Evolutionary conservation across 2,888 invertebrate genomes (phyloP).

Genomic region (Polietes domitor): DNA sequence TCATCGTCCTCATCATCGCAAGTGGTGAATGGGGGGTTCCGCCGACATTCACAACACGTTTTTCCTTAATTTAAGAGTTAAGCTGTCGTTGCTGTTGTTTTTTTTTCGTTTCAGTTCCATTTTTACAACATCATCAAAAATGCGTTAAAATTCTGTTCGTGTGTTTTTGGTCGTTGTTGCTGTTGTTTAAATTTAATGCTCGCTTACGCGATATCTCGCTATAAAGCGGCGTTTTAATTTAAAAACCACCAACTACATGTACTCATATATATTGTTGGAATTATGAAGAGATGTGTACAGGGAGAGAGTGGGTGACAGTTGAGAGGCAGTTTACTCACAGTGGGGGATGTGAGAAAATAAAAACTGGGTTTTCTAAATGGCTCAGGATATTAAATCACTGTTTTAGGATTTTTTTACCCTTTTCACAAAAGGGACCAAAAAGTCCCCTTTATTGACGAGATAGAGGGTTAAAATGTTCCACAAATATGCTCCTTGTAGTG

Average conservation of each 20-base stretch:
- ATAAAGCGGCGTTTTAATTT: not conserved
- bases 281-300: not conserved
- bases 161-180: too few species aligned
- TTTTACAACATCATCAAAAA: conserved; percentile 47
- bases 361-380: too few species aligned
- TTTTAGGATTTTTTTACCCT: too few species aligned
- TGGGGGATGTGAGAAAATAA: too few species aligned
- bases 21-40: not conserved
- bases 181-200: conserved; percentile 5
- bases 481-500: too few species aligned
- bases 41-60: conserved; percentile 8
- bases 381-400: too few species aligned
- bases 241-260: not conserved
- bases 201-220: not conserved
- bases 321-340: too few species aligned
- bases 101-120: conserved; percentile 11
- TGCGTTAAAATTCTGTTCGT: conserved; percentile 43
- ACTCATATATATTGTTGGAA: not conserved
- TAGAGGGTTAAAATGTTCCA: too few species aligned
- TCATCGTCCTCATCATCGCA: not conserved
- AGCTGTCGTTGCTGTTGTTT: not conserved
- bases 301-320: not conserved
- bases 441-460: too few species aligned
- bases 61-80: conserved; percentile 6
- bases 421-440: too few species aligned